Base-by-base conservation (phyloP, 2,888 invertebrate species). In the Idaea biselata region DNA sequence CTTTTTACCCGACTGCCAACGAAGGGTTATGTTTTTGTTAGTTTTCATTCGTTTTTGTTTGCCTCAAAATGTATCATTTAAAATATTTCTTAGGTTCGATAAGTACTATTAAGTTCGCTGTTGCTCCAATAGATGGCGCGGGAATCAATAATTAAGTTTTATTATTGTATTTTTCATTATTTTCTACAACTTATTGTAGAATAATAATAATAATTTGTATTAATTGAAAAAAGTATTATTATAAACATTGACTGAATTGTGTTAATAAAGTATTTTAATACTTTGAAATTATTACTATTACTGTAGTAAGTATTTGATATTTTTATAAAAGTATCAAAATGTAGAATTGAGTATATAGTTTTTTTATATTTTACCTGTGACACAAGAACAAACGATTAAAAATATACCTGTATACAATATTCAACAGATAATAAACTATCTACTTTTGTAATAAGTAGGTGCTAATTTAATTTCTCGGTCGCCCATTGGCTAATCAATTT, bases 171-270 rank as follows among this genome's bases (percentile, higher is more conserved):
- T 63, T 63, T 61, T 63, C 55, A 33, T 18, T 61, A 58, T 31
- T 62, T 55, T 68, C 66, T 71, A 66, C 67, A 55, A 54, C 33
- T 7, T 25, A 63, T 56, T 61, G 71, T 71, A 67, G 68, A 66
- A 25, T 59, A 62, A 68, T 63, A 65, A 68, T 71, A 56, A 60
- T 56, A 58, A 64, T 71, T n/a, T 77, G 62, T 63, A 72, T 63
- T 68, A 71, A 64, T 68, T 68, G 64, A 59, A 67, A 66, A 63
- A 58, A 56, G 67, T 73, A 66, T 63, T 65, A 59, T 63, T 63
- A 68, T 60, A 63, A 62, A 67, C 60, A 68, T 70, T 73, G 74
- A 76, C 74, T 71, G 60, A 58, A 61, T 68, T 63, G 58, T 61
- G 55, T 62, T 62, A 60, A 63, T 63, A 56, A 64, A 65, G 44